Evolutionary conservation across 2,888 invertebrate genomes (phyloP).

Genomic region (Tetranychus truncatus): DNA sequence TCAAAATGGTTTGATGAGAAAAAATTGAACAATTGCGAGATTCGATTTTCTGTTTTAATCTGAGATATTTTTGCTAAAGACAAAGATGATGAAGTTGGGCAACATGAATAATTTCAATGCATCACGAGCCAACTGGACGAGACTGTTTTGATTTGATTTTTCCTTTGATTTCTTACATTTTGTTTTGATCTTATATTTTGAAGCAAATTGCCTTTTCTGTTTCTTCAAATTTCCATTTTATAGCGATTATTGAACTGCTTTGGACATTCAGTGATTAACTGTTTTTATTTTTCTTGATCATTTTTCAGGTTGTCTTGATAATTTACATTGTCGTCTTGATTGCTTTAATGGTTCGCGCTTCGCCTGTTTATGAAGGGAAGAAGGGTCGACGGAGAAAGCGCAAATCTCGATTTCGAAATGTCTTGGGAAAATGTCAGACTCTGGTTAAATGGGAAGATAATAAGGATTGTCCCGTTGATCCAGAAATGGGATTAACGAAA

Average conservation of each 20-base stretch:
- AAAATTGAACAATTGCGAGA: too few species aligned
- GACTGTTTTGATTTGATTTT: too few species aligned
- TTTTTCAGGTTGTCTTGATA: neutral
- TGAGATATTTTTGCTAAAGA: too few species aligned
- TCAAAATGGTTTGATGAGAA: too few species aligned
- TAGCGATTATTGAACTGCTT: neutral
- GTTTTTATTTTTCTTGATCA: neutral
- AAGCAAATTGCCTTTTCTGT: too few species aligned
- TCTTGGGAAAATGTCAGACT: constrained; percentile 2
- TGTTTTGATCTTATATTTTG: too few species aligned
- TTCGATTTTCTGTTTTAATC: too few species aligned
- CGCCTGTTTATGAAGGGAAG: neutral
- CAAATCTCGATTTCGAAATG: neutral
- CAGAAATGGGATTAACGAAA: neutral
- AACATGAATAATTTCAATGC: too few species aligned
- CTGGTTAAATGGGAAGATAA: constrained; percentile 7
- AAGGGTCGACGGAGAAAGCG: neutral
- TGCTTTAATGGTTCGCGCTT: constrained; percentile 7
- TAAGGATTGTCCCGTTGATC: neutral
- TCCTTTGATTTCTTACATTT: too few species aligned
- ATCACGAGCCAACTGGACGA: too few species aligned
- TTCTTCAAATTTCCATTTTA: too few species aligned
- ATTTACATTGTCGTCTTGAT: neutral
- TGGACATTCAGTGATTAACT: neutral
- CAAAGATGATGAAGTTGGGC: too few species aligned